Percentiles rank a stretch among this genome's conserved stretches.
Evolutionary conservation across 2,888 invertebrate species (phyloP).

Genomic region (Dermolepida albohirtum): DNA sequence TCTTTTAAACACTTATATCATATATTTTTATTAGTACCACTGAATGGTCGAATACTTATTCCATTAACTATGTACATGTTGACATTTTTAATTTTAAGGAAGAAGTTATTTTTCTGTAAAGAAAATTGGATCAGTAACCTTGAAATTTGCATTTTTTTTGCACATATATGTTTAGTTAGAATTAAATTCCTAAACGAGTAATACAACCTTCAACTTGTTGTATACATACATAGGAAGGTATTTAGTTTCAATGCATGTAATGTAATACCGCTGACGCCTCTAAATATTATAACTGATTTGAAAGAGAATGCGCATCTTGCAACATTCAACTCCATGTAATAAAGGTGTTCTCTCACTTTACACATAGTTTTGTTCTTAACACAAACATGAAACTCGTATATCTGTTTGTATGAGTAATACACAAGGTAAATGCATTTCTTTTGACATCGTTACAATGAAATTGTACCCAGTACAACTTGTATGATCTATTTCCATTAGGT

Average conservation of each 20-base stretch:
- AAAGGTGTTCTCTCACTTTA: constrained; percentile 33
- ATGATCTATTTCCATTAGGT: constrained; percentile 27
- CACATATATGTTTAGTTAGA: neutral
- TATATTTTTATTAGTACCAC: too few species aligned
- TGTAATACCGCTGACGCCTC: constrained; percentile 29
- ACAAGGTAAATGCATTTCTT: constrained; percentile 25
- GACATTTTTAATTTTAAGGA: too few species aligned
- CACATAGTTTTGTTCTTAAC: constrained; percentile 21
- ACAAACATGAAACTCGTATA: too few species aligned
- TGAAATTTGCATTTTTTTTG: neutral
- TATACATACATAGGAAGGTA: neutral
- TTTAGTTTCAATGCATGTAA: constrained; percentile 26
- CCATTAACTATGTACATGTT: too few species aligned
- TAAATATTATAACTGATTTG: constrained; percentile 31
- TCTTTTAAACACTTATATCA: too few species aligned
- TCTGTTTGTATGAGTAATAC: neutral
- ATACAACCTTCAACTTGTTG: constrained; percentile 31
- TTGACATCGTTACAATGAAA: constrained; percentile 11
- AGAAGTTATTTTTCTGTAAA: too few species aligned
- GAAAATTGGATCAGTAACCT: too few species aligned
- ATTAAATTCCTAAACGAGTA: constrained; percentile 4
- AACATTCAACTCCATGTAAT: constrained; percentile 15
- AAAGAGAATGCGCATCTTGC: constrained; percentile 35
- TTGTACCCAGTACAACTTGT: too few species aligned
- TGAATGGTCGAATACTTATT: too few species aligned